Evolutionary conservation across 2,797 vertebrate genomes (phyloP).

Genomic region (Enteromius unitaeniatus): DNA sequence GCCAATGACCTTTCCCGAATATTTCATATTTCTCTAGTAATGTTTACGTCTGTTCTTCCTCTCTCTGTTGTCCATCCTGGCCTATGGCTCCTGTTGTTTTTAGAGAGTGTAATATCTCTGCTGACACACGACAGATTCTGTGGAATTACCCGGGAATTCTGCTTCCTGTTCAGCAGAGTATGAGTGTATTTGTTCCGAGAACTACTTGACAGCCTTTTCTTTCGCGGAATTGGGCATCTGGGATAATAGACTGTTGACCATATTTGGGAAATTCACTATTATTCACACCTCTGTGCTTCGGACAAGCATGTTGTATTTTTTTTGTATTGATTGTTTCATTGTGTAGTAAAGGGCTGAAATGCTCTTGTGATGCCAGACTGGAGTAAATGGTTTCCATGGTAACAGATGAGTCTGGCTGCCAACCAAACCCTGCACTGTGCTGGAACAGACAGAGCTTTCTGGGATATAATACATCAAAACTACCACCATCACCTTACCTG

Average conservation of each 20-base stretch:
- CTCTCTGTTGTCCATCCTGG: not conserved
- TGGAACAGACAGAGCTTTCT: conserved; percentile 58
- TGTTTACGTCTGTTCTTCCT: not conserved
- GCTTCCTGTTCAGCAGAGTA: not conserved
- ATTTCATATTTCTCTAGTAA: not conserved
- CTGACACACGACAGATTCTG: not conserved
- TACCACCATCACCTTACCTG: conserved; percentile 20
- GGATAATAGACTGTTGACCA: not conserved
- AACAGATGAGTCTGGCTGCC: conserved; percentile 74
- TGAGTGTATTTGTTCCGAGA: not conserved
- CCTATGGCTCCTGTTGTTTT: not conserved
- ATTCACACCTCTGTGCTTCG: not conserved
- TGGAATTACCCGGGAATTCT: not conserved
- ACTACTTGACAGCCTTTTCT: not conserved
- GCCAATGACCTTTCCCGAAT: not conserved
- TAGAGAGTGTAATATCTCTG: not conserved
- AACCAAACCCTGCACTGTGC: conserved; percentile 72
- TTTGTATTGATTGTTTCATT: not conserved
- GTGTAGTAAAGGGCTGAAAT: conserved; percentile 58
- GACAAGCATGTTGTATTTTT: not conserved
- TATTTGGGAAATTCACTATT: not conserved
- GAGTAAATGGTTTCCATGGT: conserved; percentile 78
- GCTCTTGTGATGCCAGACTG: conserved; percentile 66
- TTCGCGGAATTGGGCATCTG: not conserved
- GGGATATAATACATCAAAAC: conserved; percentile 43